Conservation (phyloP, 2,888 invertebrate species). For the Platerodrilus igneus region DNA sequence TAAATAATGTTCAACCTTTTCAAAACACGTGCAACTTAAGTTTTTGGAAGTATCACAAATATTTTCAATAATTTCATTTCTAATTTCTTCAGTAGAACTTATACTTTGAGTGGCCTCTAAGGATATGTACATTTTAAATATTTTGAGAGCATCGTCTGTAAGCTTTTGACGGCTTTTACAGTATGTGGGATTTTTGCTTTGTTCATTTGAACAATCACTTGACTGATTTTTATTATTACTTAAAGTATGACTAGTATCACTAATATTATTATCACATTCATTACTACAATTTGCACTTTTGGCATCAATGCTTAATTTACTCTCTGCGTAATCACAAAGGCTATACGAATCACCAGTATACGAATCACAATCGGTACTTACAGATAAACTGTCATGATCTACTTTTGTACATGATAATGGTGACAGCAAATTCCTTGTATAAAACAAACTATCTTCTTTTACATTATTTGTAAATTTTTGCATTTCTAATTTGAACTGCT, state of each 20-base stretch:
- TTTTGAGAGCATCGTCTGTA: constrained; percentile 60
- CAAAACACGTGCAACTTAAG: constrained; percentile 66
- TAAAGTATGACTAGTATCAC: constrained; percentile 40
- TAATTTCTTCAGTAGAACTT: constrained; percentile 55
- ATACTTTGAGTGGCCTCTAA: constrained; percentile 61
- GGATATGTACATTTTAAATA: constrained; percentile 74
- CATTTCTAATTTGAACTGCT: constrained; percentile 56
- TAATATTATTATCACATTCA: constrained; percentile 40
- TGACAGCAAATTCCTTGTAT: constrained; percentile 24
- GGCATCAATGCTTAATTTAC: constrained; percentile 23
- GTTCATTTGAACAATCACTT: constrained; percentile 10
- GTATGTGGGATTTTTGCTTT: constrained; percentile 10
- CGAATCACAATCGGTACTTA: constrained; percentile 48
- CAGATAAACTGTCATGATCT: constrained; percentile 47
- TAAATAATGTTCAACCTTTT: constrained; percentile 65
- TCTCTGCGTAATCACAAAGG: constrained; percentile 39
- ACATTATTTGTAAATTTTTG: constrained; percentile 18
- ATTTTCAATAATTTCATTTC: constrained; percentile 59
- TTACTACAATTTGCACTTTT: constrained; percentile 24
- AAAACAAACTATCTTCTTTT: constrained; percentile 15
- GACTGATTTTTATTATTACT: constrained; percentile 4
- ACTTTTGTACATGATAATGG: constrained; percentile 33
- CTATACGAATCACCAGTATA: constrained; percentile 44
- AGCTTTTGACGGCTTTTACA: constrained; percentile 35
- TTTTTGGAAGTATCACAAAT: constrained; percentile 64